Evolutionary conservation across 2,113 vertebrate genomes (phyloP).

Genomic region (Salvelinus fontinalis): DNA sequence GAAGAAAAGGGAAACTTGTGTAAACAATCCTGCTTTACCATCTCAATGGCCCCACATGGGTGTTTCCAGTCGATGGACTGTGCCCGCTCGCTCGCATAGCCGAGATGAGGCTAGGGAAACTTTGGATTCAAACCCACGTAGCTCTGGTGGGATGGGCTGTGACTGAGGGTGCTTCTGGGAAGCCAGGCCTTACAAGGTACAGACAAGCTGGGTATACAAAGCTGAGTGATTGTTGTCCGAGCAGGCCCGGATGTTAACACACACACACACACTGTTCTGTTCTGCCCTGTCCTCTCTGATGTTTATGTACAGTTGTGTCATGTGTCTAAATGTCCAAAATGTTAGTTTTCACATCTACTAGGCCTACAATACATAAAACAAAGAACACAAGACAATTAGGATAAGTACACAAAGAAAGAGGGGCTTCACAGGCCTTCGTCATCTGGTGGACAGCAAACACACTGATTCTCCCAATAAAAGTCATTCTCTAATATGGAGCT

Average conservation of each 20-base stretch:
- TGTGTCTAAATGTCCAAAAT: no score
- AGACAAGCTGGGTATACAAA: constrained; percentile 30
- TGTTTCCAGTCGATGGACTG: constrained; percentile 60
- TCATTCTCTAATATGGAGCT: no score
- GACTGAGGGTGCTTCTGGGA: constrained; percentile 6
- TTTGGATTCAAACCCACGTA: constrained; percentile 39
- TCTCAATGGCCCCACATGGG: constrained; percentile 75
- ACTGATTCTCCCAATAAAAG: no score
- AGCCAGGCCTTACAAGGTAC: not conserved
- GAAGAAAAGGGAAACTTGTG: constrained; percentile 70
- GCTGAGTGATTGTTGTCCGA: not conserved
- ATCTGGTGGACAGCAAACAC: no score
- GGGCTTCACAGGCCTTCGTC: no score
- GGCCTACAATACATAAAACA: no score
- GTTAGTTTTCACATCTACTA: no score
- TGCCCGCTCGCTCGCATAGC: constrained; percentile 20
- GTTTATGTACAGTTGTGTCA: no score
- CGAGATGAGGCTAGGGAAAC: constrained; percentile 56
- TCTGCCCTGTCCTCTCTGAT: not conserved
- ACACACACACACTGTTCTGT: no score
- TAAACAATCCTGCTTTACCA: constrained; percentile 77
- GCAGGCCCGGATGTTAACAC: no score
- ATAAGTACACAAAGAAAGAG: no score
- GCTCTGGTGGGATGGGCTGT: not conserved
- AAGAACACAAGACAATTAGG: no score